A percentile compares a stretch with the other conserved stretches of the same genome.
phyloP scores from a whole-genome alignment of 1,140 invertebrate genomes.

The Cyclargus thomasi region DNA sequence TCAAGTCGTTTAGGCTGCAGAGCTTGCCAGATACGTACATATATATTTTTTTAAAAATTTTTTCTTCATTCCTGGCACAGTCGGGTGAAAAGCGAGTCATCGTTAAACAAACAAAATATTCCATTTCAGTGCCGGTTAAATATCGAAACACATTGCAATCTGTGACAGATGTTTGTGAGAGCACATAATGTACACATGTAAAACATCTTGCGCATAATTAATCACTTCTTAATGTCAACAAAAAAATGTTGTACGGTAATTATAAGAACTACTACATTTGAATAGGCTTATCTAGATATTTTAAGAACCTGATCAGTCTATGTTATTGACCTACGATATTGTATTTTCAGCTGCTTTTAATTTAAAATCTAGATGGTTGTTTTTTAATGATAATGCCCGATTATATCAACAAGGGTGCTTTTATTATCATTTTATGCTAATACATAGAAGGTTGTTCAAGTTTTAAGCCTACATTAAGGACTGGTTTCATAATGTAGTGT shows the following conservation, averaged over 20 bases:
- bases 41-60: too few relatives aligned
- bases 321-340: too few relatives aligned
- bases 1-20: too few relatives aligned
- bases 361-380: too few relatives aligned
- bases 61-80: too few relatives aligned
- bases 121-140: too few relatives aligned
- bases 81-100: too few relatives aligned
- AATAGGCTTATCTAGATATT: too few relatives aligned
- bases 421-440: neutral
- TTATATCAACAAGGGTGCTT: neutral
- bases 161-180: neutral
- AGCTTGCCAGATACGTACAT: too few relatives aligned
- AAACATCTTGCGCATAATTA: constrained; percentile 2
- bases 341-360: too few relatives aligned
- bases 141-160: neutral
- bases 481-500: neutral
- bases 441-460: neutral
- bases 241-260: neutral
- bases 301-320: too few relatives aligned
- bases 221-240: constrained; percentile 1
- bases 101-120: too few relatives aligned
- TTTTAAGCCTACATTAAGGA: neutral
- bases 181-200: neutral
- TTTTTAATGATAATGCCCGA: neutral
- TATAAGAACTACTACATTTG: neutral